Base-by-base conservation (phyloP, 1,140 invertebrate genomes). In the Asobara japonica region DNA sequence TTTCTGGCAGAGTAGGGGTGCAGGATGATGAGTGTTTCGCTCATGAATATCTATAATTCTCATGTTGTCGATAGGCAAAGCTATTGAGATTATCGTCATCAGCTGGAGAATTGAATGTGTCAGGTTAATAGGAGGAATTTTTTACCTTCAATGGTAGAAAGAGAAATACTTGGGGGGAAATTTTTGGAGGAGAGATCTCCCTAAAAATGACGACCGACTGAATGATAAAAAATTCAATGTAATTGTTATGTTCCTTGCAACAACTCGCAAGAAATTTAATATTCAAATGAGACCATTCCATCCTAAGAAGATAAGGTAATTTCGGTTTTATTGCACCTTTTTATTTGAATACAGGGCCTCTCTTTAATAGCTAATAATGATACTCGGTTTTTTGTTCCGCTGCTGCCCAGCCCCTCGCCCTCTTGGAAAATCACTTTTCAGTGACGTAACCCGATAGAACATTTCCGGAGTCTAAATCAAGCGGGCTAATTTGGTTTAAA, bases 401-500 rank as follows among this genome's bases (percentile, higher is more conserved):
- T 20, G 51, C 10, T 25, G 25, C n/a, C 22, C 22, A 13, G 1
- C 20, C 22, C 13, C 22, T 56, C 13, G 18, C n/a, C 51, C 51
- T 10, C 20, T 18, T 22, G 51, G 51, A 56, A 56, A 77, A 76
- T 77, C 76, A 79, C 70, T 79, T 79, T 73, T 73, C 48, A 73
- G 62, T 70, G 71, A 38, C 56, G 72, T 75, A 71, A 77, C 60
- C 56, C 64, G 74, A 71, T 76, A 78, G 77, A 77, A 75, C 72
- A 76, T 74, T 82, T 75, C 72, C 72, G 56, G 71, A 51, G 29
- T 75, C 73, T 74, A 78, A 81, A 78, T 78, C 81, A 75, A 74
- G 51, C 22, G 51, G 51, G 76, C 74, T 82, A 82, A 80, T 82
- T 82, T 76, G 73, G 60, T 79, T 82, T 78, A 77, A 77, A 22